Percentiles rank a stretch among this genome's conserved stretches.
Conservation (phyloP, 1,140 invertebrate genomes). For the Odontomachus brunneus region DNA sequence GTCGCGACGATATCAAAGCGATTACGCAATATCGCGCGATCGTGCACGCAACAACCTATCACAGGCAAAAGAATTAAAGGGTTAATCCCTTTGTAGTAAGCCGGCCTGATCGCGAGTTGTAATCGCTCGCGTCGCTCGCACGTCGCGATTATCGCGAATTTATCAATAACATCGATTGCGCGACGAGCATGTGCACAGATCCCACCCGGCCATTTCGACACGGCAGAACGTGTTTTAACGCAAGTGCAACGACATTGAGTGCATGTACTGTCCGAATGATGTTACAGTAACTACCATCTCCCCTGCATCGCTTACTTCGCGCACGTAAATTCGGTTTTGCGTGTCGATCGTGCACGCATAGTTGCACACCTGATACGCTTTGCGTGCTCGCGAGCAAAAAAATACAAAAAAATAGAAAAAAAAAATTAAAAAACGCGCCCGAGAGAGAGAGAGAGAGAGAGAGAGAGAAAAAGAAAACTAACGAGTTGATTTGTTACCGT, state of each 20-base stretch:
- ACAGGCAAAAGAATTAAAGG: conserved; percentile 37
- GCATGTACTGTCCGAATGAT: background rate
- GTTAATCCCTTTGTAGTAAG: conserved; percentile 2
- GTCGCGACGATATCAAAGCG: too few relatives aligned
- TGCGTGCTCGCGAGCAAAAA: conserved; percentile 5
- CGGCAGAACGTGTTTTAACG: conserved; percentile 21
- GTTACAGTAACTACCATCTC: conserved; percentile 1
- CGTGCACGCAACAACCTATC: background rate
- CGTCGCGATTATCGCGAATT: conserved; percentile 43
- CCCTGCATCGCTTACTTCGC: conserved; percentile 36
- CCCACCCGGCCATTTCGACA: background rate
- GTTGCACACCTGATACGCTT: conserved; percentile 12
- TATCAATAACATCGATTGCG: conserved; percentile 23
- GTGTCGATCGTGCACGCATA: background rate
- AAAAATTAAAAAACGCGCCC: too few relatives aligned
- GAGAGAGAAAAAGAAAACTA: background rate
- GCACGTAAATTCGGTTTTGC: conserved; percentile 20
- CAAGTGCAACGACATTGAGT: background rate
- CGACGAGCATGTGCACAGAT: too few relatives aligned
- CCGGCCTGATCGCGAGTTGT: too few relatives aligned
- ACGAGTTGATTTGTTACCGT: conserved; percentile 43
- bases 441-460: background rate
- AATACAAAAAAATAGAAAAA: background rate
- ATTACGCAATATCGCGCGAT: too few relatives aligned
- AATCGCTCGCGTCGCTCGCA: background rate